These are phyloP conservation scores for Phthorimaea operculella DNA, from an alignment of 1,140 invertebrate species.

Conservation along the genomic window DNA sequence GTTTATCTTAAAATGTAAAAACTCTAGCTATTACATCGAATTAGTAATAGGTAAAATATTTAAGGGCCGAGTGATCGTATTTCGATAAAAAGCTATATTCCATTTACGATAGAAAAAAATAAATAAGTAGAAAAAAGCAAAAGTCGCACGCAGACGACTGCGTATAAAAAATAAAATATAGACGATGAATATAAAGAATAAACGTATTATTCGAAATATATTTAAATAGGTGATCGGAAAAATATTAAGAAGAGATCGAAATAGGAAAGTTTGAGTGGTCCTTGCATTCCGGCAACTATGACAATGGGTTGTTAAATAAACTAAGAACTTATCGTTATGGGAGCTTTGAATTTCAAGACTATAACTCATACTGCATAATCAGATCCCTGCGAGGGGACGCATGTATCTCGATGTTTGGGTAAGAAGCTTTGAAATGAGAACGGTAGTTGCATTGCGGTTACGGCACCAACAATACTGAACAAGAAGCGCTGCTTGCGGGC, in stretches of 20 bases:
- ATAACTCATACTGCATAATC: too few species aligned
- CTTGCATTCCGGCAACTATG: constrained; percentile 63
- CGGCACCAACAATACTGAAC: constrained; percentile 49
- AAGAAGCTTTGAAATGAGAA: constrained; percentile 26
- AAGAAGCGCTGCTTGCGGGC: constrained; percentile 34
- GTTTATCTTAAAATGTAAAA: constrained; percentile 51
- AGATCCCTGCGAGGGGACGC: too few species aligned
- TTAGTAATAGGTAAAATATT: constrained; percentile 53
- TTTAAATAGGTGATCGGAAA: constrained; percentile 24
- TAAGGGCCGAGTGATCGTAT: constrained; percentile 39
- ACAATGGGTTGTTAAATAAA: constrained; percentile 13
- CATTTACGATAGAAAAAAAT: constrained; percentile 16
- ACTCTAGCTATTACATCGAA: constrained; percentile 65
- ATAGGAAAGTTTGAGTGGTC: constrained; percentile 80
- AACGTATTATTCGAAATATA: constrained; percentile 19
- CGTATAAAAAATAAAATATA: constrained; percentile 18
- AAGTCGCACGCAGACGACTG: constrained; percentile 23
- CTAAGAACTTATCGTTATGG: background rate
- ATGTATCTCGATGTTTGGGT: constrained; percentile 21
- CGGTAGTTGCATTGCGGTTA: constrained; percentile 33
- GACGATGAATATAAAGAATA: constrained; percentile 25
- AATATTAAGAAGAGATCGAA: constrained; percentile 49
- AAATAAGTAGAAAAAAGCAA: constrained; percentile 23
- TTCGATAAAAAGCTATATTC: constrained; percentile 44
- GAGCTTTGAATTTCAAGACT: background rate